Evolutionary conservation across 2,888 invertebrate species (phyloP), one percentile per base, ranked within the genome.

Genomic region (Mellilla xanthometata): DNA sequence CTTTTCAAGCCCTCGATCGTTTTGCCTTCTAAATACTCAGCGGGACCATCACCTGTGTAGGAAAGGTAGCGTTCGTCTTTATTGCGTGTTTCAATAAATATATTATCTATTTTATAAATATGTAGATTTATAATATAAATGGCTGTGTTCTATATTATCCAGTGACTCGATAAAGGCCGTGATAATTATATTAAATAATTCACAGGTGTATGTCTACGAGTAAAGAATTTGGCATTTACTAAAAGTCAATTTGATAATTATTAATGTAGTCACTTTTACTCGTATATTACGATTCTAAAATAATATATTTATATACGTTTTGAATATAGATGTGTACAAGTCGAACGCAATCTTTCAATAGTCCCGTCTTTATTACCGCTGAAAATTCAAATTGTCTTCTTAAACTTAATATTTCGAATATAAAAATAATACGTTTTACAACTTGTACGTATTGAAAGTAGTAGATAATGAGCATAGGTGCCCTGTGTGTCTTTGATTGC

Each of bases 281-380:
- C n/a, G n/a, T n/a, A n/a, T n/a, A n/a, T n/a, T n/a, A n/a, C n/a
- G n/a, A n/a, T n/a, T n/a, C n/a, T n/a, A n/a, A n/a, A n/a, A n/a
- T n/a, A n/a, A n/a, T n/a, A n/a, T n/a, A n/a, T n/a, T n/a, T n/a
- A n/a, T n/a, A n/a, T n/a, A n/a, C 6, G 15, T 19, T 19, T 40
- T 22, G 26, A 27, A 12, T 45, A 28, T 40, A 35, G 42, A 47
- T 49, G 41, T 27, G 13, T 24, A 35, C 26, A 35, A 41, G 49
- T 28, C 53, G 53, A 56, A 55, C 55, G 58, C 58, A 38, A 52
- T 55, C 57, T 55, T 55, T 58, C 51, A 32, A 19, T 13, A 42
- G 55, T 52, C 68, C 65, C 68, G 65, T 65, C 64, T 65, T 53
- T 58, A 56, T 54, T 46, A 49, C 56, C 49, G 65, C 57, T 56